Base-by-base conservation (phyloP, 2,888 invertebrate species). In the Dryococelus australis region DNA sequence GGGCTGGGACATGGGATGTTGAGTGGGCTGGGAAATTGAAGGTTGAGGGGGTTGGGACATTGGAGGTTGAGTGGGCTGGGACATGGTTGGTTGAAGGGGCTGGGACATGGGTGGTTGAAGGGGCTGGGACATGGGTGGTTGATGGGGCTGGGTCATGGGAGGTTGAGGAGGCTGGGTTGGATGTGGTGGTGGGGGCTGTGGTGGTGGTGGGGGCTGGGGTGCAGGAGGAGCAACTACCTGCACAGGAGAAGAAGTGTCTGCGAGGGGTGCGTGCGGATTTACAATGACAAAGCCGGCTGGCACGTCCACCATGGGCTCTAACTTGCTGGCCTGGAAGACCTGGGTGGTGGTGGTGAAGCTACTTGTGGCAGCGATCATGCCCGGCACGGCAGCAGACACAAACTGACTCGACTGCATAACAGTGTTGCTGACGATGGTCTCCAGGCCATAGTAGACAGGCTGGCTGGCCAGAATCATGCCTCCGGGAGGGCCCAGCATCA, bases 361-460 rank as follows among this genome's bases (percentile, higher is more conserved):
- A 90, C 97, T 97, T 90, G 96, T 96, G 90, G 96, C 96, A 87
- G 97, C 96, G 16, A 97, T 93, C 93, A 97, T 95, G 0, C 90
- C 89, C 10, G 97, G 95, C 1, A 96, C 96, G 9, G 96, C 95
- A 1, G 96, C 96, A 6, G 97, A 96, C 26, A 97, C 95, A 91
- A 97, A 97, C 91, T 97, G 97, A 91, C 97, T 97, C 35, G 97
- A 97, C n/a, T 96, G 96, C 97, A 97, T 97, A 0, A 97, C 97
- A 8, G 97, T 97, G 91, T 97, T 97, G 92, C 97, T 97, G 4
- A 97, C 97, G 87, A 97, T 97, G 0, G 97, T 97, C 92, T 97
- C 97, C 89, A 97, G 93, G 0, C 97, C 97, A 90, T 97, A 97
- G 90, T 96, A 97, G 90, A 97, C 95, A 8, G 97, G 97, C 90